Base-by-base conservation (phyloP, 30 jellyfish, hydroid and myxozoan species). In the Cassiopea xamachana region DNA sequence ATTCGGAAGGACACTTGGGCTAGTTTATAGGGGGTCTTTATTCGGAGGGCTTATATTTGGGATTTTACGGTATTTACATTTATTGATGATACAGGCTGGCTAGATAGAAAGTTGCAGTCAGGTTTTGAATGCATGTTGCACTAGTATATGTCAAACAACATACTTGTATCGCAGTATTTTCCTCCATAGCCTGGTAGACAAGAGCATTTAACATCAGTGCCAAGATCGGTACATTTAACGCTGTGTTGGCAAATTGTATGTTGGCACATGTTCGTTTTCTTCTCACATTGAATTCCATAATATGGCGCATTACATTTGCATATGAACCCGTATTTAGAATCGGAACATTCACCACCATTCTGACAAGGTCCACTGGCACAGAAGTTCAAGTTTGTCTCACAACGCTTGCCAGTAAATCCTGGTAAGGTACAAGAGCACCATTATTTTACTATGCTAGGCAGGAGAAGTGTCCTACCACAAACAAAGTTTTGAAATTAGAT, bases 101-200 rank as follows among this genome's bases (percentile, higher is more conserved):
- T 27, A 27, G 39, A 27, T 27, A 27, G 39, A 27, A 27, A 27
- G 39, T 27, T 27, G 39, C 39, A 27, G 39, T 27, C 39, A 27
- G 39, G 39, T 27, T 27, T 27, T 27, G 39, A 27, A 27, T 27
- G 39, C 39, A 27, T 27, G 39, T 27, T 27, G 39, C 39, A 27
- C 39, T 27, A 27, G 39, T 27, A 27, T 27, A 27, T 55, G 64
- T 0, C 15, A 17, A 64, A 5, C 74, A 16, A 88, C 98, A 50
- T 71, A 96, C 99, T 89, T 59, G 18, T 84, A 27, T 96, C 99
- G 60, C 99, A 96, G 46, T 80, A 84, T 80, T 88, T 92, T 49
- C 99, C 99, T 14, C 98, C 92, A 77, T 81, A 96, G 67, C 98
- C 97, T 2, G 99, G 98, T 46, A 94, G 83, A 89, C 99, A 96